These are phyloP conservation scores for Galeopsomyia nigrocyanea DNA, from an alignment of 2,888 invertebrate species.

Conservation along the genomic window DNA sequence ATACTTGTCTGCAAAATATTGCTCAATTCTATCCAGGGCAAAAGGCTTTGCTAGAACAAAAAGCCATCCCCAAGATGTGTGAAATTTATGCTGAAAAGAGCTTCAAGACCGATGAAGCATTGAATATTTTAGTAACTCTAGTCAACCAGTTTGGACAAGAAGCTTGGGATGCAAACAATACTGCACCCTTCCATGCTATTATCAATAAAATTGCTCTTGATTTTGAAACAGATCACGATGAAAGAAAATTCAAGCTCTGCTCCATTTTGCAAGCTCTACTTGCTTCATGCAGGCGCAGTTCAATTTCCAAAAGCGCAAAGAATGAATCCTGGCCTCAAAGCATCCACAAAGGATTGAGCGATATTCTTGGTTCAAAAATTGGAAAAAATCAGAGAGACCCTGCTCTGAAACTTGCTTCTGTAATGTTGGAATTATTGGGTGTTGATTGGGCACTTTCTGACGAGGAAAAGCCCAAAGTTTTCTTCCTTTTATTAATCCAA, in stretches of 20 bases:
- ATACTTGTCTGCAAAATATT: conserved; percentile 85
- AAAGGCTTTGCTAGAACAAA: conserved; percentile 82
- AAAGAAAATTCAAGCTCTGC: conserved; percentile 91
- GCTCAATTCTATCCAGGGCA: conserved; percentile 85
- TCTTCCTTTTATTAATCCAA: conserved; percentile 86
- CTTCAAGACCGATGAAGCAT: conserved; percentile 90
- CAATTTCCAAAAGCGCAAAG: conserved; percentile 75
- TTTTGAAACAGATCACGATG: conserved; percentile 90
- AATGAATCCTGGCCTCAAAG: conserved; percentile 87
- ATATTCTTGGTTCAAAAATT: conserved; percentile 89
- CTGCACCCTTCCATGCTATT: conserved; percentile 84
- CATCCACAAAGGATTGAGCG: conserved; percentile 84
- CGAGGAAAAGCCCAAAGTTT: conserved; percentile 85
- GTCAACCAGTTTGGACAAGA: conserved; percentile 79
- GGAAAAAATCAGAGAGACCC: conserved; percentile 91
- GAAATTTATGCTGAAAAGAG: conserved; percentile 90
- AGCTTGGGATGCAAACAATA: conserved; percentile 82
- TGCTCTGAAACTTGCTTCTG: conserved; percentile 85
- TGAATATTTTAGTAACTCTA: conserved; percentile 83
- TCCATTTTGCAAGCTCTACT: conserved; percentile 82
- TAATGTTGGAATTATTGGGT: conserved; percentile 84
- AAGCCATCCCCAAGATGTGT: conserved; percentile 85
- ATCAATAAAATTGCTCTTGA: conserved; percentile 87
- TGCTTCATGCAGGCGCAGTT: conserved; percentile 79
- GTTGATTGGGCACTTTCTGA: conserved; percentile 88